phyloP scores from a whole-genome alignment of 2,113 vertebrate genomes.

The Rhabdornis inornatus region DNA sequence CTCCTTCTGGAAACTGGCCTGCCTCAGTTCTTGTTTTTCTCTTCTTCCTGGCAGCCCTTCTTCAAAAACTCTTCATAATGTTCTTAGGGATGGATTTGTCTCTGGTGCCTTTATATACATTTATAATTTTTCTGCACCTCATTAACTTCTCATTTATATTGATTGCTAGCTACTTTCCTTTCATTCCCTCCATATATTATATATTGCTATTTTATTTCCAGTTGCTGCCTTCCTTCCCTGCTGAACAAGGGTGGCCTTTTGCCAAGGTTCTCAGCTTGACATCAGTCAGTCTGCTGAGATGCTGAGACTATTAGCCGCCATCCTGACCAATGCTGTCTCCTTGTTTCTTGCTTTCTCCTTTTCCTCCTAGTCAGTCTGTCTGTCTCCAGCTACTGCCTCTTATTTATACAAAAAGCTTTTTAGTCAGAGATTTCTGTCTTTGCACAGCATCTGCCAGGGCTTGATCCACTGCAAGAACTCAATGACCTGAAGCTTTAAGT shows the following conservation, averaged over 20 bases:
- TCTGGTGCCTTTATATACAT: background rate
- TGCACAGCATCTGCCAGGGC: background rate
- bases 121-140: conserved; percentile 37
- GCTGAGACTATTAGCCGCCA: conserved; percentile 38
- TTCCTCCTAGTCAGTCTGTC: conserved; percentile 25
- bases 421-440: background rate
- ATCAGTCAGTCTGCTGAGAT: background rate
- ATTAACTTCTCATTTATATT: conserved; percentile 61
- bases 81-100: background rate
- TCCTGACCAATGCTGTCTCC: conserved; percentile 6
- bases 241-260: conserved; percentile 32
- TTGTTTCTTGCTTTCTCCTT: conserved; percentile 3
- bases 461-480: background rate
- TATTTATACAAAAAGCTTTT: background rate
- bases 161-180: conserved; percentile 32
- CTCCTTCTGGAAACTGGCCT: background rate
- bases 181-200: conserved; percentile 25
- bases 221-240: background rate
- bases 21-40: background rate
- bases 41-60: background rate
- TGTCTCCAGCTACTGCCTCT: conserved; percentile 33
- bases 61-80: background rate
- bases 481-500: background rate
- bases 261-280: conserved; percentile 44
- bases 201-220: conserved; percentile 39